Percentiles rank a stretch among this genome's conserved stretches.
Conservation (phyloP, 2,888 invertebrate genomes). For the Amorpha juglandis region DNA sequence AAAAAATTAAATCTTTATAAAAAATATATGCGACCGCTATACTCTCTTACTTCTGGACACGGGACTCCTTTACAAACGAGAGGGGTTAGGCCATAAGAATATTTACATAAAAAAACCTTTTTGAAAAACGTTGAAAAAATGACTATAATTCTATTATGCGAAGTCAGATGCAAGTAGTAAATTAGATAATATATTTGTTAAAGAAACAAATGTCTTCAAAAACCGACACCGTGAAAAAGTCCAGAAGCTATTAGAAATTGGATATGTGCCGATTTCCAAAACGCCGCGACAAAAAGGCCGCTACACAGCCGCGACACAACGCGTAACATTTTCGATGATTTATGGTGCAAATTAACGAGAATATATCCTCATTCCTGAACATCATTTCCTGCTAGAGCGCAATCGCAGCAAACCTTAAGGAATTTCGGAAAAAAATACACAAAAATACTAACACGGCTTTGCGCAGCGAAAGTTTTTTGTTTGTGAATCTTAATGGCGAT, state of each 20-base stretch:
- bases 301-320: slow-evolving; percentile 66
- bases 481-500: slow-evolving; percentile 17
- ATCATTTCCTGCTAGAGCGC: slow-evolving; percentile 83
- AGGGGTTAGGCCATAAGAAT: no score
- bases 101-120: no score
- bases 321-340: slow-evolving; percentile 80
- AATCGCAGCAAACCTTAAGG: slow-evolving; percentile 67
- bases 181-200: slow-evolving; percentile 31
- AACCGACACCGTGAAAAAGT: slow-evolving; percentile 17
- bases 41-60: no score
- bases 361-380: slow-evolving; percentile 82
- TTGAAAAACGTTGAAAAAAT: no score
- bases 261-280: slow-evolving; percentile 24
- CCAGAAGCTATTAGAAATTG: slow-evolving; percentile 11
- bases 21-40: no score
- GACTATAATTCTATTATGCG: no score
- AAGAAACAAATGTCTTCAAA: slow-evolving; percentile 25
- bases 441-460: slow-evolving; percentile 56
- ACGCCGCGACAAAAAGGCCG: slow-evolving; percentile 65
- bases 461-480: slow-evolving; percentile 48
- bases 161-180: neutral
- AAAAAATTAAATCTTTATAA: no score
- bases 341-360: slow-evolving; percentile 84
- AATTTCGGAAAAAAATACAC: slow-evolving; percentile 62
- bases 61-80: no score